A percentile compares a stretch with the other conserved stretches of the same genome.
These are phyloP conservation scores for Rallus limicola DNA, from an alignment of 2,113 vertebrate species.

Conservation along the genomic window DNA sequence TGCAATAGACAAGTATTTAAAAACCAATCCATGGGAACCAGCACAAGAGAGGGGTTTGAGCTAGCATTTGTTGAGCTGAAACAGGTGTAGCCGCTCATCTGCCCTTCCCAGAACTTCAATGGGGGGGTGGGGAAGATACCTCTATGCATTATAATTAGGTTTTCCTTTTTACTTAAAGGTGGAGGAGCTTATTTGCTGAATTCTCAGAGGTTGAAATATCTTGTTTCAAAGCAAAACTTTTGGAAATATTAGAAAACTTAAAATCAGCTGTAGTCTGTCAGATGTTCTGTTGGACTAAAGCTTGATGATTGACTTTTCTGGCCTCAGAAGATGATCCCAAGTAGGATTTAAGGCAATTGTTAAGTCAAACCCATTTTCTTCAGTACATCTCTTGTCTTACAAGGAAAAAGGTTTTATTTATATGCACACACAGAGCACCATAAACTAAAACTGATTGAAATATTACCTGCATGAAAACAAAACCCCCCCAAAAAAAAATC, in stretches of 20 bases:
- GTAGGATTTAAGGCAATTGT: slow-evolving; percentile 10
- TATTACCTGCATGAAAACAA: not conserved
- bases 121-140: too few species aligned
- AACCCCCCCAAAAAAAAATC: not conserved
- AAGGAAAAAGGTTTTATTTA: not conserved
- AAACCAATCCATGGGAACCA: not conserved
- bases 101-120: not conserved
- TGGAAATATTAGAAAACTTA: not conserved
- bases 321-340: slow-evolving; percentile 18
- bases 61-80: not conserved
- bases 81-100: not conserved
- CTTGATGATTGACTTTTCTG: not conserved
- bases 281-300: not conserved
- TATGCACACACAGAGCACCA: not conserved
- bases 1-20: not conserved
- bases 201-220: not conserved
- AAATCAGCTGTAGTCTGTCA: not conserved
- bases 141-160: not conserved
- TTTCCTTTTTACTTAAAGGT: not conserved
- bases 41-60: not conserved
- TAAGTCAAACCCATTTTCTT: slow-evolving; percentile 9
- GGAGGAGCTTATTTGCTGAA: not conserved
- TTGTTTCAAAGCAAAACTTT: not conserved
- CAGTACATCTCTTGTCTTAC: not conserved
- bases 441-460: not conserved